Base-by-base conservation (phyloP, 2,113 vertebrate genomes). In the Potamarius usumacintae region DNA sequence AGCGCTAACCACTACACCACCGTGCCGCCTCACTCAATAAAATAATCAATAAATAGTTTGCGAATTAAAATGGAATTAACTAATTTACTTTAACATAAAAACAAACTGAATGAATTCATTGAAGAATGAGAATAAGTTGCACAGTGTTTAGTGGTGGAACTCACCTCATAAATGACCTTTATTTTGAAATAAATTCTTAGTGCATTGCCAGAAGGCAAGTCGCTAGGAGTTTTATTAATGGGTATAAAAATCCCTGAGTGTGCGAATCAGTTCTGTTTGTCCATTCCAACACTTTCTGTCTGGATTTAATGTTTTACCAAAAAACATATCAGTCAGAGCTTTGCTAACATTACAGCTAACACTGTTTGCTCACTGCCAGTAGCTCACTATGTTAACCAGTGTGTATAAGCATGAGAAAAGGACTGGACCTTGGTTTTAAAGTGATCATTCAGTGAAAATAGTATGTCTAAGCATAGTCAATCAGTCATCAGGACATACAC, bases 241-340 rank as follows among this genome's bases (percentile, higher is more conserved):
- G 6, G 27, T 78, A 12, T 14, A 53, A 78, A 22, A 52, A 8
- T 76, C 20, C 42, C 72, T 22, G 9, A 50, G 20, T 78, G 74
- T 27, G 76, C 48, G 22, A 55, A 79, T 79, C 77, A 57, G n/a
- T 6, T 11, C 42, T 48, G 71, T 78, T 78, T 53, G 48, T 53
- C 52, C 25, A 27, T 78, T 78, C 42, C 18, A 14, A n/a, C 11
- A 53, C 76, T 79, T 79, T 8, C 53, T 57, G 52, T 79, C 53
- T 55, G n/a, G 50, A 79, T 55, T 57, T 79, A 57, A 79, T 30
- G 52, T 53, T 77, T 77, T 5, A 7, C 25, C 12, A 52, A 14
- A 74, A 77, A 53, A 76, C 42, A 76, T 76, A 76, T 76, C 72
- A 76, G 5, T 76, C 42, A 25, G 42, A 76, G 30, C 72, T 76